A percentile compares a stretch with the other conserved stretches of the same genome.
Evolutionary conservation across 1,140 invertebrate species (phyloP).

Genomic region (Drosophila novamexicana): DNA sequence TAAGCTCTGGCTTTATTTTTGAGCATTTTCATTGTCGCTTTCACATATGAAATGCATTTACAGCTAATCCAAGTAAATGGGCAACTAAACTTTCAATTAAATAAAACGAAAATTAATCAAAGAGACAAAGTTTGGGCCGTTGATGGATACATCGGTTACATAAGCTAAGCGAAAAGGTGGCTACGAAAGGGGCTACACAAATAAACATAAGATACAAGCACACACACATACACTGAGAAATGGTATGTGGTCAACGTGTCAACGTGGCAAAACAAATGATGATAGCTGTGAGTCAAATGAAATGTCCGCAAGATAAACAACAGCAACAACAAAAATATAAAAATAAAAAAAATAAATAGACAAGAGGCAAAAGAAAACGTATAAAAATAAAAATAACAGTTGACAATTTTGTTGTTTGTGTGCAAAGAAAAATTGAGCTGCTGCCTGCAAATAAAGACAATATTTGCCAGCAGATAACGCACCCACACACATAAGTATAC

Average conservation of each 20-base stretch:
- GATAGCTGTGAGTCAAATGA: conserved; percentile 76
- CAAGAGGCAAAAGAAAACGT: background rate
- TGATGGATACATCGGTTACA: conserved; percentile 43
- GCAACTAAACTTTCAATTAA: conserved; percentile 69
- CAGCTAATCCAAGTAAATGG: conserved; percentile 59
- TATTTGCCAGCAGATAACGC: conserved; percentile 54
- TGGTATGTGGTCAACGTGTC: conserved; percentile 59
- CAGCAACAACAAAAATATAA: conserved; percentile 16
- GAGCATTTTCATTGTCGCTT: conserved; percentile 2
- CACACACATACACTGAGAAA: conserved; percentile 1
- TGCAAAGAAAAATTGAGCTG: conserved; percentile 49
- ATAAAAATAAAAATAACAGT: conserved; percentile 65
- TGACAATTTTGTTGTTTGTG: conserved; percentile 34
- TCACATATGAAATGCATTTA: conserved; percentile 56
- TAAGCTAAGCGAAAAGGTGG: conserved; percentile 4
- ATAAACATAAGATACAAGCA: conserved; percentile 58
- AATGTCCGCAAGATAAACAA: conserved; percentile 61
- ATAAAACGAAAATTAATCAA: conserved; percentile 76
- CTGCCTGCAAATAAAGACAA: conserved; percentile 67
- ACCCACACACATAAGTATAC: background rate
- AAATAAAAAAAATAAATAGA: conserved; percentile 1
- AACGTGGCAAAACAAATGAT: conserved; percentile 78
- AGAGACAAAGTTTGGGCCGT: conserved; percentile 20
- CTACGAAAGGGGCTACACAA: conserved; percentile 54
- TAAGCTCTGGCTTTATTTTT: background rate